phyloP scores from a whole-genome alignment of 2,797 vertebrate species.

The Coluber constrictor region DNA sequence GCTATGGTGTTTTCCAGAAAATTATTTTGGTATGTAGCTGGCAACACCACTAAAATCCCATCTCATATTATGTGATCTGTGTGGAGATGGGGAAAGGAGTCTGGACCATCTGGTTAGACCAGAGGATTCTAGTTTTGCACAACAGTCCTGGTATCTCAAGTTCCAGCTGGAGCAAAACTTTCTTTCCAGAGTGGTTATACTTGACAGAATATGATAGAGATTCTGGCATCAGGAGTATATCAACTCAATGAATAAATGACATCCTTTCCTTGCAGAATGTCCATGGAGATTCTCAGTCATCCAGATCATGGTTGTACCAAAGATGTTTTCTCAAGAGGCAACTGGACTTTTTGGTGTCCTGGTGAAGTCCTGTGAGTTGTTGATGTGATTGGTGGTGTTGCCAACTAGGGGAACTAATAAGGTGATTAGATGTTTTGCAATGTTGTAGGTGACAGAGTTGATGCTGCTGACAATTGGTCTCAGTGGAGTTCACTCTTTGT shows the following conservation, averaged over 20 bases:
- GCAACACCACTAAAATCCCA: not conserved
- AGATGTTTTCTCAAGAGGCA: not conserved
- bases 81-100: not conserved
- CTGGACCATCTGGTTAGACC: not conserved
- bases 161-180: not conserved
- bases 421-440: not conserved
- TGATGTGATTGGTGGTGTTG: not conserved
- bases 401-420: not conserved
- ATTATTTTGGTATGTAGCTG: not conserved
- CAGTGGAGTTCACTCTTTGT: not conserved
- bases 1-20: not conserved
- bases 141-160: not conserved
- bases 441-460: not conserved
- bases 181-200: not conserved
- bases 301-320: not conserved
- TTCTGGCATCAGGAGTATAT: not conserved
- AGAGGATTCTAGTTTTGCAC: not conserved
- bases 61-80: not conserved
- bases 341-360: too few species aligned
- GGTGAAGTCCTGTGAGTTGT: too few species aligned
- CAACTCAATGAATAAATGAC: not conserved
- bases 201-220: not conserved
- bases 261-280: not conserved
- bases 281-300: not conserved
- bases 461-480: not conserved